A percentile compares a stretch with the other conserved stretches of the same genome.
These are phyloP conservation scores for Chymomyza procnemis DNA, from an alignment of 2,888 invertebrate genomes.

Conservation along the genomic window DNA sequence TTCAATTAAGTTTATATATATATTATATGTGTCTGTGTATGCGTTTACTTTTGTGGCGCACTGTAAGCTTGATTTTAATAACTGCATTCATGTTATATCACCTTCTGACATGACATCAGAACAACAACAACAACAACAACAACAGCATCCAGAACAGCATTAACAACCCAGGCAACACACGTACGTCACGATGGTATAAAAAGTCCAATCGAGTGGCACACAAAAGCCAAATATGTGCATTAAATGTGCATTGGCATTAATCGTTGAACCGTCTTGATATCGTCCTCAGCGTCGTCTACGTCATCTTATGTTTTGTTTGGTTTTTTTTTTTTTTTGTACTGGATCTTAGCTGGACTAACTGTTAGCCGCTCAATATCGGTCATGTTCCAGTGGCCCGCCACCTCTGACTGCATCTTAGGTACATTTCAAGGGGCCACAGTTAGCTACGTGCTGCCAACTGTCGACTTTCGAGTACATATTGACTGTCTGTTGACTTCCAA, in stretches of 20 bases:
- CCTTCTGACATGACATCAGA: slow-evolving; percentile 75
- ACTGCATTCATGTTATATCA: slow-evolving; percentile 73
- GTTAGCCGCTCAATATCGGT: slow-evolving; percentile 68
- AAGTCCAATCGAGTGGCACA: slow-evolving; percentile 50
- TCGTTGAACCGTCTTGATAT: slow-evolving; percentile 60
- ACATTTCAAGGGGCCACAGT: slow-evolving; percentile 34
- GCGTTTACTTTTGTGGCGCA: no score
- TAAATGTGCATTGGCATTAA: slow-evolving; percentile 72
- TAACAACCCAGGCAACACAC: slow-evolving; percentile 39
- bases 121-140: slow-evolving; percentile 4
- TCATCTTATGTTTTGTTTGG: background rate
- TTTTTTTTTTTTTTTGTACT: background rate
- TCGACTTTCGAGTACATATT: background rate
- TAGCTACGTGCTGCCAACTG: slow-evolving; percentile 27
- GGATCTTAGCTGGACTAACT: slow-evolving; percentile 44
- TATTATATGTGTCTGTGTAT: background rate
- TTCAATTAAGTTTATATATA: background rate
- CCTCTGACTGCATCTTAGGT: slow-evolving; percentile 53
- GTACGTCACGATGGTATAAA: slow-evolving; percentile 74
- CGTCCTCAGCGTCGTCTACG: background rate
- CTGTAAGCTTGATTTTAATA: slow-evolving; percentile 43
- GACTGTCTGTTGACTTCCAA: background rate
- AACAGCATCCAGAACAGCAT: slow-evolving; percentile 31
- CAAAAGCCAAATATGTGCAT: slow-evolving; percentile 50
- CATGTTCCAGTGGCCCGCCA: slow-evolving; percentile 70